Evolutionary conservation across 2,797 vertebrate genomes (phyloP).

Genomic region (Liparis tanakae): DNA sequence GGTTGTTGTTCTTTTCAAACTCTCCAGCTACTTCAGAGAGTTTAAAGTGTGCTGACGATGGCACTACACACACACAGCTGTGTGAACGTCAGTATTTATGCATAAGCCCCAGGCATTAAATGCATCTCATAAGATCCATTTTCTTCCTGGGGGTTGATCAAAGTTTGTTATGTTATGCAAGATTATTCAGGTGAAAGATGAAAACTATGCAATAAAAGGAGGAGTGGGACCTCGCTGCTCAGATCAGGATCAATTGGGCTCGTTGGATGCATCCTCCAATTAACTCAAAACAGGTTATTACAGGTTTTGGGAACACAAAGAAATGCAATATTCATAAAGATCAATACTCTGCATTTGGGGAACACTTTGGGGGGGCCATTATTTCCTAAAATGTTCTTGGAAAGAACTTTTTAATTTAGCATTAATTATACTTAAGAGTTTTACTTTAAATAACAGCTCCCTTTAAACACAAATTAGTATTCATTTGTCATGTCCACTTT

Average conservation of each 20-base stretch:
- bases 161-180: conserved; percentile 45
- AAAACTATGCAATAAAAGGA: conserved; percentile 69
- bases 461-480: background rate
- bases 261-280: background rate
- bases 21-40: conserved; percentile 40
- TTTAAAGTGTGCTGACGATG: conserved; percentile 27
- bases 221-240: conserved; percentile 21
- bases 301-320: background rate
- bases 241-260: background rate
- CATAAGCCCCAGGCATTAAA: conserved; percentile 9
- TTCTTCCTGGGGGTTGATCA: conserved; percentile 10
- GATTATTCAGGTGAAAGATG: conserved; percentile 9
- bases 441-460: background rate
- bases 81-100: conserved; percentile 21
- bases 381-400: background rate
- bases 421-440: background rate
- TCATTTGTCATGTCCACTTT: background rate
- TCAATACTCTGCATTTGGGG: background rate
- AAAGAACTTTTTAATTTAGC: background rate
- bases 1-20: conserved; percentile 4
- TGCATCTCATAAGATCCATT: background rate
- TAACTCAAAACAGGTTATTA: background rate
- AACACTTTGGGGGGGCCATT: background rate
- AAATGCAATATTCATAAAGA: background rate
- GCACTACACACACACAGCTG: conserved; percentile 45